Conservation (phyloP, 2,113 vertebrate genomes). For the Ramphastos sulfuratus region DNA sequence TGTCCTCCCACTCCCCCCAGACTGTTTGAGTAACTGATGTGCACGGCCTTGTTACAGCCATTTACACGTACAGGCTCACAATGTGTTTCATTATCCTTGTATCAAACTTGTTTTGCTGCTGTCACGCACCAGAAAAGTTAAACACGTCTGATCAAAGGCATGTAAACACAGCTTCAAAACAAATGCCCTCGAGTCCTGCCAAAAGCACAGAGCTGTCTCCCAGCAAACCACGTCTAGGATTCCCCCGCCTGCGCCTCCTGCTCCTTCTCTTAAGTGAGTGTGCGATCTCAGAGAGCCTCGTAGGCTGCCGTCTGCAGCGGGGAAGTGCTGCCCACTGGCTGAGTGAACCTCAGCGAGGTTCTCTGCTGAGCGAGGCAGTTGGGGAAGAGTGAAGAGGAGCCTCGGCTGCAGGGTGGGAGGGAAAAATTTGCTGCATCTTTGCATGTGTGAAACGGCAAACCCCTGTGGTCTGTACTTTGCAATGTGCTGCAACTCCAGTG, state of each 20-base stretch:
- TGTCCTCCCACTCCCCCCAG: not conserved
- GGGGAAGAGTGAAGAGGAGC: not conserved
- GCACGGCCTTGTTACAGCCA: not conserved
- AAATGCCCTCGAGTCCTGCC: slow-evolving; percentile 67
- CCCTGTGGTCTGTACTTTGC: not conserved
- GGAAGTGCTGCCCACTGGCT: not conserved
- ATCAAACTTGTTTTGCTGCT: slow-evolving; percentile 73
- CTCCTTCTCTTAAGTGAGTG: not conserved
- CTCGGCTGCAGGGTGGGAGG: fast-evolving
- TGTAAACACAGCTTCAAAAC: slow-evolving; percentile 72
- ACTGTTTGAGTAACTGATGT: not conserved
- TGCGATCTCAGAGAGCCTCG: not conserved
- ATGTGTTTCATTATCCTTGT: slow-evolving; percentile 70
- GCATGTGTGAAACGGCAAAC: not conserved
- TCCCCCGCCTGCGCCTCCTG: slow-evolving; percentile 31
- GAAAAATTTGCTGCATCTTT: not conserved
- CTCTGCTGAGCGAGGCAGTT: not conserved
- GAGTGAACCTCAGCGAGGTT: not conserved
- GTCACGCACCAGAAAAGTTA: slow-evolving; percentile 69
- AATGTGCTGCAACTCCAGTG: not conserved
- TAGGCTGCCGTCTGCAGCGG: not conserved
- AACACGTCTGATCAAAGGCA: slow-evolving; percentile 73
- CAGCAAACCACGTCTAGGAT: slow-evolving; percentile 2
- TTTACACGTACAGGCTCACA: slow-evolving; percentile 12
- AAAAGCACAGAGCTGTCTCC: slow-evolving; percentile 56